A percentile compares a stretch with the other conserved stretches of the same genome.
Conservation (phyloP, 2,888 invertebrate genomes). For the Tachina lurida region DNA sequence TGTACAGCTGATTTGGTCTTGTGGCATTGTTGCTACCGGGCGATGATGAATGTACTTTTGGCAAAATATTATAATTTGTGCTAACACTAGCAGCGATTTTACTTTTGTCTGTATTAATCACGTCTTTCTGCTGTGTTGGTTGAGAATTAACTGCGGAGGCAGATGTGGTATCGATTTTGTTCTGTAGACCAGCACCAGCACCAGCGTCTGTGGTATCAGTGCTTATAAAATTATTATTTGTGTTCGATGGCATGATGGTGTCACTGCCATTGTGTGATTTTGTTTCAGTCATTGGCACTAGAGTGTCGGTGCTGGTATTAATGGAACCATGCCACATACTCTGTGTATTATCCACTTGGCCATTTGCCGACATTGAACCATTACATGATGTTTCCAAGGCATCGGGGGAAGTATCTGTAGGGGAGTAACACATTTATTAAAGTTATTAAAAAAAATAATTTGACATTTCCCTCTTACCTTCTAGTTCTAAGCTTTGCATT, state of each 20-base stretch:
- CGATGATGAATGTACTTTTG: slow-evolving; percentile 78
- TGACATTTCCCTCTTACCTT: slow-evolving; percentile 72
- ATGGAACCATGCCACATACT: slow-evolving; percentile 79
- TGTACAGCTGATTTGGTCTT: slow-evolving; percentile 74
- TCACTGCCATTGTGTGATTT: slow-evolving; percentile 63
- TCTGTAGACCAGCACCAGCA: neutral
- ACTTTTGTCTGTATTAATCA: slow-evolving; percentile 57
- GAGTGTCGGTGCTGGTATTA: slow-evolving; percentile 85
- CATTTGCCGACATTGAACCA: slow-evolving; percentile 38
- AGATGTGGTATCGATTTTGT: slow-evolving; percentile 21
- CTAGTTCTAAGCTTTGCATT: slow-evolving; percentile 77
- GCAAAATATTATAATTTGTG: slow-evolving; percentile 78
- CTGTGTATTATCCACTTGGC: slow-evolving; percentile 62
- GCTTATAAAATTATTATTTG: slow-evolving; percentile 3
- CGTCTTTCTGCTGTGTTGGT: slow-evolving; percentile 76
- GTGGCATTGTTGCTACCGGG: slow-evolving; percentile 47
- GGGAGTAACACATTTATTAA: neutral
- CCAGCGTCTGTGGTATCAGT: slow-evolving; percentile 62
- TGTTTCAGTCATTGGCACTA: slow-evolving; percentile 75
- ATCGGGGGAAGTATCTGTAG: slow-evolving; percentile 33
- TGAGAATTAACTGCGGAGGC: slow-evolving; percentile 69
- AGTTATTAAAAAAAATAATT: neutral
- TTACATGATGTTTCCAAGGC: slow-evolving; percentile 42
- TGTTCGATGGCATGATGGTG: slow-evolving; percentile 19
- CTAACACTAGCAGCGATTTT: slow-evolving; percentile 43